Evolutionary conservation across 1,140 invertebrate species (phyloP).

Genomic region (Scylla paramamosain): DNA sequence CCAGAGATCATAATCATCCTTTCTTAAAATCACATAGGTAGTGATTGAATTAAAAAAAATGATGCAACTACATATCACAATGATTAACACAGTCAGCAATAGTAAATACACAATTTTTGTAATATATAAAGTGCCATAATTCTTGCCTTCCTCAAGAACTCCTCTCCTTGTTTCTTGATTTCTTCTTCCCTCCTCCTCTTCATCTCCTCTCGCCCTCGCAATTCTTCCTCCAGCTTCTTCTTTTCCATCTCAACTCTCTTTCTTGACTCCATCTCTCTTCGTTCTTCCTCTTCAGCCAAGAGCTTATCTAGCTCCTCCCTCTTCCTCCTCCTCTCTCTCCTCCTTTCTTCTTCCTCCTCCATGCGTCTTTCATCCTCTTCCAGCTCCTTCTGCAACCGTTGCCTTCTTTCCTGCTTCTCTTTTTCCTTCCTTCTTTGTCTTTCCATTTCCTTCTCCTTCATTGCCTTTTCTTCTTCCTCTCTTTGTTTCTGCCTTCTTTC

Average conservation of each 20-base stretch:
- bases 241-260: conserved; percentile 68
- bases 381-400: conserved; percentile 54
- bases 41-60: no score
- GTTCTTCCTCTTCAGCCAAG: conserved; percentile 46
- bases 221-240: conserved; percentile 75
- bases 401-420: conserved; percentile 77
- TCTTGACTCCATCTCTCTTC: conserved; percentile 68
- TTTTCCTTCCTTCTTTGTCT: conserved; percentile 74
- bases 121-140: neutral
- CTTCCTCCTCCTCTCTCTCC: conserved; percentile 56
- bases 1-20: no score
- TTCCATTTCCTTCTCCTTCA: conserved; percentile 69
- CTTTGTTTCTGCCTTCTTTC: conserved; percentile 66
- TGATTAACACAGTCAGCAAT: no score
- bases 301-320: conserved; percentile 23
- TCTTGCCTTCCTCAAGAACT: conserved; percentile 35
- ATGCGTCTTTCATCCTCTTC: conserved; percentile 55
- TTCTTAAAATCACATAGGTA: no score
- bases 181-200: conserved; percentile 56
- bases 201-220: neutral
- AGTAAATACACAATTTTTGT: no score
- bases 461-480: conserved; percentile 59
- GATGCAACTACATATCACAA: no score
- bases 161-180: conserved; percentile 49
- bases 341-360: conserved; percentile 75